A percentile compares a stretch with the other conserved stretches of the same genome.
Conservation (phyloP, 2,888 invertebrate genomes). For the Drosophila borborema region DNA sequence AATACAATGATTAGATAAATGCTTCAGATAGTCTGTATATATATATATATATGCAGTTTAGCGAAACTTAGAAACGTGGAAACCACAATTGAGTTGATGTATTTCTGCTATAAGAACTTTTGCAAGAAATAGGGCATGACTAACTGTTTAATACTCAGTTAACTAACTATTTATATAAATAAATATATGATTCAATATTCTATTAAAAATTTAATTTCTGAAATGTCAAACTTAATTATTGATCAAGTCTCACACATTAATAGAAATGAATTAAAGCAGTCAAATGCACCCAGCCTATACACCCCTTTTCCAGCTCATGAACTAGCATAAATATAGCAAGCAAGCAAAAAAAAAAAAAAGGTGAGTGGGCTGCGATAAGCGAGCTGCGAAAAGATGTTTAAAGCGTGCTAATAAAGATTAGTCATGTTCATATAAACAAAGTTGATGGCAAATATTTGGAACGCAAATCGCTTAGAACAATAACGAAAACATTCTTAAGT, state of each 20-base stretch:
- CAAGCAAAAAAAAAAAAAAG: neutral
- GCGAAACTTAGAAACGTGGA: neutral
- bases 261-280: neutral
- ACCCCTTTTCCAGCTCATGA: neutral
- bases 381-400: slow-evolving; percentile 26
- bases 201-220: too few species aligned
- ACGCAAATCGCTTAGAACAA: slow-evolving; percentile 57
- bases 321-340: slow-evolving; percentile 6
- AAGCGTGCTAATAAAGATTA: slow-evolving; percentile 58
- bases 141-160: neutral
- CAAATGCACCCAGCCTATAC: neutral
- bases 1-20: slow-evolving; percentile 1
- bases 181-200: too few species aligned
- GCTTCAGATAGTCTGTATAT: neutral
- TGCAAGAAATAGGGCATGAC: neutral
- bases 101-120: slow-evolving; percentile 6
- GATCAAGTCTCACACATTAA: too few species aligned
- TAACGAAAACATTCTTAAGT: slow-evolving; percentile 50
- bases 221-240: too few species aligned
- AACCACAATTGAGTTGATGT: slow-evolving; percentile 8
- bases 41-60: neutral
- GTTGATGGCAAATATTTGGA: slow-evolving; percentile 56
- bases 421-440: slow-evolving; percentile 56
- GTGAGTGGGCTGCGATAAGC: slow-evolving; percentile 34
- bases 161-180: too few species aligned